A percentile compares a stretch with the other conserved stretches of the same genome.
These are phyloP conservation scores for Syrista parreyssii DNA, from an alignment of 2,888 invertebrate genomes.

Conservation along the genomic window DNA sequence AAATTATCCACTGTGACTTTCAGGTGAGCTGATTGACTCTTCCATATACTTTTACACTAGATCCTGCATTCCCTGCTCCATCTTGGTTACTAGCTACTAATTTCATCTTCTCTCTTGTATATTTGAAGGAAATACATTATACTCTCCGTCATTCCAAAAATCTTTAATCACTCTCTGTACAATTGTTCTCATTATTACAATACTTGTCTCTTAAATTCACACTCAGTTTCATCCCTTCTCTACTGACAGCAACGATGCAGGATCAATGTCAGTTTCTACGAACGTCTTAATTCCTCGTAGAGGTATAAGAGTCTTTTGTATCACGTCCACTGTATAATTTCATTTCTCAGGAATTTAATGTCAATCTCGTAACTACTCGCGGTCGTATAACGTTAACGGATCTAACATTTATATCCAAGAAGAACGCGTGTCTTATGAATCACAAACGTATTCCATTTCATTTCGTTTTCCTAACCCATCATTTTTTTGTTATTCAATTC, in stretches of 20 bases:
- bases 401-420: background rate
- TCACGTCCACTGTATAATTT: background rate
- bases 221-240: background rate
- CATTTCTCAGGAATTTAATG: background rate
- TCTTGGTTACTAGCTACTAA: background rate
- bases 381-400: background rate
- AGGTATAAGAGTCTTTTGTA: background rate
- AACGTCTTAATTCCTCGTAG: background rate
- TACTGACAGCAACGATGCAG: background rate
- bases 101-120: background rate
- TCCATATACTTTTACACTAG: background rate
- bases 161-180: background rate
- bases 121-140: background rate
- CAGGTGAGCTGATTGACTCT: conserved; percentile 71
- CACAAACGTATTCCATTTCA: too few species aligned
- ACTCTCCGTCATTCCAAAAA: background rate
- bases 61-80: background rate
- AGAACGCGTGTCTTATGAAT: background rate
- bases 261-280: background rate
- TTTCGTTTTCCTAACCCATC: background rate
- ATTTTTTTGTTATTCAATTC: background rate
- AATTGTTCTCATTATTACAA: background rate
- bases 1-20: conserved; percentile 93
- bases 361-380: background rate
- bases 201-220: background rate